Base-by-base conservation (phyloP, 2,113 vertebrate species). In the Salvator merianae region DNA sequence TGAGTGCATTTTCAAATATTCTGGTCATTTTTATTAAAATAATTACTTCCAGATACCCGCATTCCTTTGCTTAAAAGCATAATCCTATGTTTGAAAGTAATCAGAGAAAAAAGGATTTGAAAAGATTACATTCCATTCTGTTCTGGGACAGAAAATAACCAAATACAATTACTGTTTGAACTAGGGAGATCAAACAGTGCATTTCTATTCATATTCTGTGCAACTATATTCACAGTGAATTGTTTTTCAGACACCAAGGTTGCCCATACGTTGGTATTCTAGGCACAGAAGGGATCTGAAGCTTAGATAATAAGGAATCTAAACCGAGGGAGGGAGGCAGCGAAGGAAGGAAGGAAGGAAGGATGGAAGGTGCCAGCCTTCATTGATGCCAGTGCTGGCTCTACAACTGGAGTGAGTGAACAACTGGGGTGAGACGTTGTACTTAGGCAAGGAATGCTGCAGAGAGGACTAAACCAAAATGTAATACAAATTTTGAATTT, bases 151-250 rank as follows among this genome's bases (percentile, higher is more conserved):
- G 16, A 30, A 86, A 87, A 85, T 43, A 89, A 40, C 53, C 40
- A 88, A 88, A 89, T 55, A 87, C 84, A 90, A 87, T 50, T 66
- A 72, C 32, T 81, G 89, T 83, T 75, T 69, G 34, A 68, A 77
- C 82, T 69, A 47, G 5, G 74, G 65, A 81, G 66, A 89, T 78
- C 77, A 87, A 84, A 85, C 59, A 85, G 69, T 62, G 66, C 62
- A 82, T 78, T 87, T 89, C 85, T 78, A 55, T 26, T 80, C 79
- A 24, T 59, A 71, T 59, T 83, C 40, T 79, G 0, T 79, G 76
- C 66, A 62, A 62, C 30, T 68, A 81, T 87, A 83, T 71, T 63
- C 53, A 78, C 55, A 50, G 30, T 24, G 59, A 71, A 84, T 34
- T 72, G 55, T 79, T 63, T 59, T 84, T 72, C 36, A 47, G 34